A percentile compares a stretch with the other conserved stretches of the same genome.
These are phyloP conservation scores for Muntiacus reevesi DNA, from an alignment of 2,113 vertebrate genomes.

Conservation along the genomic window DNA sequence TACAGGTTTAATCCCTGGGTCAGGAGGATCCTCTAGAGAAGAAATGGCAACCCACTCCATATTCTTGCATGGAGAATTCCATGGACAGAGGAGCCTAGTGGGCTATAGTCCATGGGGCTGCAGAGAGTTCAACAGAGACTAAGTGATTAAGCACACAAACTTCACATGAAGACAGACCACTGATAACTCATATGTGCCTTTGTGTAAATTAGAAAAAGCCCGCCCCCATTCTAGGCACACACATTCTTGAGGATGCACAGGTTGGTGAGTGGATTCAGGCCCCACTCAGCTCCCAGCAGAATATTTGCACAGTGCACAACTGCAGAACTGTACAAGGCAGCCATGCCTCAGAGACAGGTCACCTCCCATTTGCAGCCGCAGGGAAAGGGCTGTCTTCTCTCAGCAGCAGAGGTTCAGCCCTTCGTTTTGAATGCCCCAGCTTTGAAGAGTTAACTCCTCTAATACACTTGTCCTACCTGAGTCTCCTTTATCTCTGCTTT, in stretches of 20 bases:
- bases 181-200: neutral
- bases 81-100: neutral
- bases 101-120: neutral
- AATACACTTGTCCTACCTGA: neutral
- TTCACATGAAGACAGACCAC: neutral
- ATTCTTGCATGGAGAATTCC: neutral
- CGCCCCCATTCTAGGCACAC: neutral
- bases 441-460: neutral
- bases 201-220: neutral
- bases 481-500: neutral
- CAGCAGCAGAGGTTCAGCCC: neutral
- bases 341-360: accelerated
- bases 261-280: neutral
- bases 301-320: neutral
- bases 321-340: neutral
- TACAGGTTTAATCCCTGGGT: neutral
- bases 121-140: neutral
- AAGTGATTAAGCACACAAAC: neutral
- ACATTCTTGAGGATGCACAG: neutral
- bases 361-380: neutral
- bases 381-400: neutral
- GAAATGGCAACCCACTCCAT: neutral
- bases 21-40: neutral
- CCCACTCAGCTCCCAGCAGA: neutral
- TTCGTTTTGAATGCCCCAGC: neutral